phyloP scores from a whole-genome alignment of 1,140 invertebrate species.

The Hyposmocoma kahamanoa region DNA sequence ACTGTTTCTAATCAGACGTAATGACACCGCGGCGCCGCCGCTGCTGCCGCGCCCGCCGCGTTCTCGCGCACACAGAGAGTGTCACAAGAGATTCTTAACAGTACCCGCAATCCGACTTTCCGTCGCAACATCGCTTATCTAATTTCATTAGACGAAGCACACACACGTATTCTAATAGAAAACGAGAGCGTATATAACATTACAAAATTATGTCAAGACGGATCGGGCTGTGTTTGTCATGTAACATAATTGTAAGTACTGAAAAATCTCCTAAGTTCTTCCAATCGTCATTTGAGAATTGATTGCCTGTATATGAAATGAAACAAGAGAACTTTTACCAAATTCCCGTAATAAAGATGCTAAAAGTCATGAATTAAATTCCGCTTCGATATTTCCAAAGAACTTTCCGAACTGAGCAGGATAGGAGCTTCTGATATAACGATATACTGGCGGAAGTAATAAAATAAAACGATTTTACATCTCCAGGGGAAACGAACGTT shows the following conservation, averaged over 20 bases:
- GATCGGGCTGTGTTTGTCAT: too few relatives aligned
- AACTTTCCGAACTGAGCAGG: slow-evolving; percentile 36
- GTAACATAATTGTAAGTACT: too few relatives aligned
- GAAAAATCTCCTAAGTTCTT: too few relatives aligned
- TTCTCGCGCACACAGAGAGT: neutral
- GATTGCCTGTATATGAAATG: too few relatives aligned
- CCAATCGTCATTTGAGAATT: too few relatives aligned
- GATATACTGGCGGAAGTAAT: slow-evolving; percentile 69
- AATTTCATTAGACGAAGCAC: slow-evolving; percentile 31
- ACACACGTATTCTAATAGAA: too few relatives aligned
- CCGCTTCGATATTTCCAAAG: slow-evolving; percentile 28
- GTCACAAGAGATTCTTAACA: too few relatives aligned
- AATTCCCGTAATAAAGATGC: slow-evolving; percentile 1
- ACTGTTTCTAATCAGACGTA: slow-evolving; percentile 64
- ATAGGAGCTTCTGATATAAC: slow-evolving; percentile 53
- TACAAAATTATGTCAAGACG: too few relatives aligned
- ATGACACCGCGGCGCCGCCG: slow-evolving; percentile 36
- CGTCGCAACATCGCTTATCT: slow-evolving; percentile 24
- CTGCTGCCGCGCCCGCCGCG: slow-evolving; percentile 4
- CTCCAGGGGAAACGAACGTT: slow-evolving; percentile 68
- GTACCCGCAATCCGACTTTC: slow-evolving; percentile 9
- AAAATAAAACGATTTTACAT: slow-evolving; percentile 74
- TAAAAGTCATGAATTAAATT: slow-evolving; percentile 14
- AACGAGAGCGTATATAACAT: too few relatives aligned
- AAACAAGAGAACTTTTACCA: neutral